Base-by-base conservation (phyloP, 2,113 vertebrate genomes). In the Mastomys coucha region DNA sequence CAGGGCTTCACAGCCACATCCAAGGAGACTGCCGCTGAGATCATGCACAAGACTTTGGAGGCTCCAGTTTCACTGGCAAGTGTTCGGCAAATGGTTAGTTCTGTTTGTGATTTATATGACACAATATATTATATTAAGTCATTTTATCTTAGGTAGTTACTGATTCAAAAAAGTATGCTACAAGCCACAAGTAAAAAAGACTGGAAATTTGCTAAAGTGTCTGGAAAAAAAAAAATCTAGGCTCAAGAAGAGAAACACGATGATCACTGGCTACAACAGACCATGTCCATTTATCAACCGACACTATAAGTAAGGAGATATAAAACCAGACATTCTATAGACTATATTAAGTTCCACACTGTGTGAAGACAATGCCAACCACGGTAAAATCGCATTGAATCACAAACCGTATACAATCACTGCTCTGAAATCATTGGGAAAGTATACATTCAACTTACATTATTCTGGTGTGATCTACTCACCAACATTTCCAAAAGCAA, bases 331-430 rank as follows among this genome's bases (percentile, higher is more conserved):
- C 17, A 28, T 80, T 96, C 97, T 67, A 93, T 45, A 53, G 72
- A 86, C 65, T 78, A 96, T 88, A 95, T 91, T 93, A 58, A 92
- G 81, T 45, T 93, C n/a, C 24, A 28, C 10, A 72, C 93, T 88
- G 70, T 89, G 87, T 78, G 63, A 91, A 94, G 97, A 95, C 14
- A 89, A 90, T 78, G 24, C 65, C 87, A 92, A 97, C 69, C 60
- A 85, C 3, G 97, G 33, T 53, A 98, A 94, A 94, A 90, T 97
- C 28, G 81, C 91, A 95, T 60, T 93, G 77, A 97, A 93, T 96
- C 92, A 97, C 1, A 86, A 88, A 70, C 96, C 3, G 91, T 26
- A 94, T 49, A 96, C 17, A 95, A 88, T 91, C 11, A 77, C n/a
- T 60, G 7, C 84, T 75, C 63, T 31, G 93, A 95, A 96, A 97